Base-by-base conservation (phyloP, 2,888 invertebrate genomes). In the Drosophila prostipennis region DNA sequence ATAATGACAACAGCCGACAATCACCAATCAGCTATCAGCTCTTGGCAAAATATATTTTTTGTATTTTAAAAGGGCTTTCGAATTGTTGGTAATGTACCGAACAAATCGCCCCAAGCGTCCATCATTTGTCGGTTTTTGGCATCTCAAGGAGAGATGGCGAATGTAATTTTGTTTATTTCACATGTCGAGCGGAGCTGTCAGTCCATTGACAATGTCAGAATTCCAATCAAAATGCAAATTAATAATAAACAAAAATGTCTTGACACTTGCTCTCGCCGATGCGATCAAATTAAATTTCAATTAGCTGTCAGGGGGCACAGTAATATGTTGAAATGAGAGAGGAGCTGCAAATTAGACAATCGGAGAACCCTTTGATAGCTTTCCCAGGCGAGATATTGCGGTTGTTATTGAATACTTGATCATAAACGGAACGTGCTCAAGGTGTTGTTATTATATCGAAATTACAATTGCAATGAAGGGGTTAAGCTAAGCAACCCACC, bases 141-240 rank as follows among this genome's bases (percentile, higher is more conserved):
- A 43, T 32, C 43, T 51, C 14, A 59, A 56, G 34, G 74, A 60
- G 76, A 74, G 76, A 74, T 68, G 76, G 68, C 52, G 57, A 76
- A 65, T 65, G 69, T 86, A 78, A 78, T 82, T 78, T 68, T 65
- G 65, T 70, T 71, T 68, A 65, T 74, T 60, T 80, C 72, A 67
- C 63, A 72, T 71, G 72, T 68, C 65, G 67, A 53, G 29, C 53
- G 60, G 51, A 69, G 65, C 77, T 77, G 81, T 74, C 82, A 79
- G 59, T 45, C 19, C 49, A 65, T 75, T 84, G 87, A 77, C 85
- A 79, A 55, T 75, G 65, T 74, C 73, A 69, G 72, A 81, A 72
- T 63, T 78, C 72, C 72, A 83, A 84, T 84, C 83, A 87, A 87
- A 75, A 84, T 84, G 83, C 83, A 88, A 84, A 84, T 84, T 84